These are phyloP conservation scores for Phylloscopus trochiloides DNA, from an alignment of 2,113 vertebrate genomes.

Conservation along the genomic window DNA sequence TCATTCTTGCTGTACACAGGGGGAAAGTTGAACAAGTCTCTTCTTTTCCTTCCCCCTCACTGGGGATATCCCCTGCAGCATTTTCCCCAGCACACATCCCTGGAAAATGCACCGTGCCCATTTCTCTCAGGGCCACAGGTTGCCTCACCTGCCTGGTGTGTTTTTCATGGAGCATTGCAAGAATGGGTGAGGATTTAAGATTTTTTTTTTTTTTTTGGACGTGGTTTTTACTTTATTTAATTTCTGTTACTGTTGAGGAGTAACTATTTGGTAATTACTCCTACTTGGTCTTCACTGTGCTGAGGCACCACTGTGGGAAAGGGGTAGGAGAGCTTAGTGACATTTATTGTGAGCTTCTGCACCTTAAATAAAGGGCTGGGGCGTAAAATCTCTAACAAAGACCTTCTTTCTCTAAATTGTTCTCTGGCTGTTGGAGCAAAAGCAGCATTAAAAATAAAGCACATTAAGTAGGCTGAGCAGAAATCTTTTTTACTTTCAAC, in stretches of 20 bases:
- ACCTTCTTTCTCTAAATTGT: slow-evolving; percentile 4
- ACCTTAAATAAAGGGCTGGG: slow-evolving; percentile 25
- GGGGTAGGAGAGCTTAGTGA: not conserved
- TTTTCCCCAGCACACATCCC: not conserved
- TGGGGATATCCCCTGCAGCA: not conserved
- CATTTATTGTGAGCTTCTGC: not conserved
- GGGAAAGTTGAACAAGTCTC: not conserved
- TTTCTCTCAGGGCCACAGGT: rapidly evolving
- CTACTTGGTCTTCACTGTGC: not conserved
- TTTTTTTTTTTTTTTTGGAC: rapidly evolving
- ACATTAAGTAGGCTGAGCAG: not conserved
- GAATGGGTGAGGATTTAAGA: not conserved
- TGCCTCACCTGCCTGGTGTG: not conserved
- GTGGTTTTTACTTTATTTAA: not conserved
- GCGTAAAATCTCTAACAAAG: slow-evolving; percentile 44
- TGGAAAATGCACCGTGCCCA: not conserved
- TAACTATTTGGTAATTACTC: not conserved
- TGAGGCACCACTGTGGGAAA: slow-evolving; percentile 12
- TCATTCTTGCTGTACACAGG: not conserved
- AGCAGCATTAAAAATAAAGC: slow-evolving; percentile 35
- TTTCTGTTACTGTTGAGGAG: not conserved
- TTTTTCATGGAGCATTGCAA: not conserved
- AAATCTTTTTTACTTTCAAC: not conserved
- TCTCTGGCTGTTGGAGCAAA: not conserved
- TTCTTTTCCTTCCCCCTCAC: not conserved